A percentile compares a stretch with the other conserved stretches of the same genome.
Evolutionary conservation across 2,797 vertebrate genomes (phyloP).

Genomic region (Sebastes iracundus): DNA sequence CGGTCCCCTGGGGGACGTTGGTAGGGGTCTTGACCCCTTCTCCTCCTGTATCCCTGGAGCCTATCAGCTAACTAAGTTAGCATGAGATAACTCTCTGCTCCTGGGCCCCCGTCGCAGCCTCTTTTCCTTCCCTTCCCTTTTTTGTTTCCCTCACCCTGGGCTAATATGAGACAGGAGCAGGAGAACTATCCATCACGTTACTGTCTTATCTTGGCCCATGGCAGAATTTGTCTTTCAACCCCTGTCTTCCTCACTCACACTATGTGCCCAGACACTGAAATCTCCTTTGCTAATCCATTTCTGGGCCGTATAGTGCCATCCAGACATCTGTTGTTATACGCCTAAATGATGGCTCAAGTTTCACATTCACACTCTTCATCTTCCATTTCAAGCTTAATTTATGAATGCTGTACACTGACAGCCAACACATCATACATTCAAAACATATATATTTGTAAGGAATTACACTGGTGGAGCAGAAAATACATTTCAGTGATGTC

Average conservation of each 20-base stretch:
- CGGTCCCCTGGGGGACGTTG: slow-evolving; percentile 80
- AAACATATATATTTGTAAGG: background rate
- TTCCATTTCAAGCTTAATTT: background rate
- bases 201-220: slow-evolving; percentile 84
- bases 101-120: slow-evolving; percentile 50
- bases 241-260: slow-evolving; percentile 38
- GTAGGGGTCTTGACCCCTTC: slow-evolving; percentile 89
- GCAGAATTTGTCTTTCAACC: slow-evolving; percentile 68
- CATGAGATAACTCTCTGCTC: slow-evolving; percentile 95
- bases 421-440: background rate
- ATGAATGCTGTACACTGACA: background rate
- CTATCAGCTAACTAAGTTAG: slow-evolving; percentile 99
- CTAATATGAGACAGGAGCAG: slow-evolving; percentile 80
- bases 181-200: slow-evolving; percentile 85
- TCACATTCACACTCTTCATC: slow-evolving; percentile 23
- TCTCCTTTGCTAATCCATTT: slow-evolving; percentile 32
- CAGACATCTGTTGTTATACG: slow-evolving; percentile 7
- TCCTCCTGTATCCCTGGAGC: slow-evolving; percentile 94
- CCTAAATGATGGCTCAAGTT: background rate
- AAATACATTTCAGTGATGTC: slow-evolving; percentile 11
- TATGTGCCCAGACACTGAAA: slow-evolving; percentile 39
- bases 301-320: slow-evolving; percentile 7
- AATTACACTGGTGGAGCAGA: background rate
- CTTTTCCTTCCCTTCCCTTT: slow-evolving; percentile 54
- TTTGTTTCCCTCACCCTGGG: slow-evolving; percentile 66